Evolutionary conservation across 2,113 vertebrate species (phyloP), one percentile per base, ranked within the genome.

Genomic region (Rhabdomys dilectus): DNA sequence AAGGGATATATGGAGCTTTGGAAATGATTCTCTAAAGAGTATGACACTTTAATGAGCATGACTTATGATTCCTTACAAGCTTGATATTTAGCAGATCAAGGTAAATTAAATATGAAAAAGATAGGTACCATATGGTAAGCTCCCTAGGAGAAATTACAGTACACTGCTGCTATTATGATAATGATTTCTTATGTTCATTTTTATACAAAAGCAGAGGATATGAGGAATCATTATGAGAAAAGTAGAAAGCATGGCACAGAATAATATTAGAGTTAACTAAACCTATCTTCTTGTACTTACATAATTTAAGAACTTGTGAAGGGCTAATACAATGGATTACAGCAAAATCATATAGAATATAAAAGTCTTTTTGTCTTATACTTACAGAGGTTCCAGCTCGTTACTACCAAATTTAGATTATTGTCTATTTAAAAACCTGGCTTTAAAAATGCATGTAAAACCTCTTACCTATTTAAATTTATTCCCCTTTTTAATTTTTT

Each of bases 91-190:
- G 70, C 75, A 97, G 88, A 97, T 96, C 70, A 95, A 90, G 93
- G 93, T 96, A 97, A 96, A 93, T 93, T 97, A 95, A 98, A 94
- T 95, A 95, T 96, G 70, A 95, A 85, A 94, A 75, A 97, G 95
- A 94, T 68, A 97, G 93, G 70, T 94, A 70, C 95, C 91, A 15
- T 97, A 96, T 97, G 95, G 93, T 85, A 92, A 92, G 53, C 64
- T 97, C 51, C 91, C 64, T 92, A 85, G 92, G 91, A 96, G 92
- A 97, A 91, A 97, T 88, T 93, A 81, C 9, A 95, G 68, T 86
- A 90, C 72, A 94, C 48, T 91, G 62, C 56, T 95, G 24, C 34
- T 76, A 73, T 81, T 94, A 94, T 95, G 95, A 93, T 93, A 94
- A 91, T 97, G 93, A 88, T 95, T 95, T 96, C 86, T 90, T 80